phyloP scores from a whole-genome alignment of 1,140 invertebrate genomes.

The Drosophila varians region DNA sequence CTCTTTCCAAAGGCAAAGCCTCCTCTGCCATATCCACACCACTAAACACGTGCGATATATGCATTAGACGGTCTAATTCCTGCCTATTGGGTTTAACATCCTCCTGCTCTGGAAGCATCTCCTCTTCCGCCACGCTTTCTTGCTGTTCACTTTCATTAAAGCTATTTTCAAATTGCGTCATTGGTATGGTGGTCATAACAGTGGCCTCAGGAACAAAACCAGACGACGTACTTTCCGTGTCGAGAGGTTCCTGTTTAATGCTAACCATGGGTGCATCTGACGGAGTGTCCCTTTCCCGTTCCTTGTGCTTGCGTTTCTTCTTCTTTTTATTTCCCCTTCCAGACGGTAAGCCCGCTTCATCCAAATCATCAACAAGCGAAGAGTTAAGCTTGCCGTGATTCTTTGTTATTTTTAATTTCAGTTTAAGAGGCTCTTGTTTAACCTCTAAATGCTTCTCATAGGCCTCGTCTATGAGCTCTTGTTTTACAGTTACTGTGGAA shows the following conservation, averaged over 20 bases:
- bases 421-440: conserved; percentile 65
- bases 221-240: conserved; percentile 10
- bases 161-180: conserved; percentile 58
- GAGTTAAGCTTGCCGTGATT: conserved; percentile 79
- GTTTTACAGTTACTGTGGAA: conserved; percentile 36
- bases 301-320: conserved; percentile 73
- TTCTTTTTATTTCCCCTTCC: conserved; percentile 70
- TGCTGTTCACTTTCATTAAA: conserved; percentile 9
- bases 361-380: conserved; percentile 66
- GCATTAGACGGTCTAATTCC: conserved; percentile 70
- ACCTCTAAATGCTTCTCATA: conserved; percentile 24
- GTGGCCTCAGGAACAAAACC: conserved; percentile 41
- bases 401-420: conserved; percentile 79
- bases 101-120: conserved; percentile 3
- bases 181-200: conserved; percentile 77
- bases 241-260: conserved; percentile 67
- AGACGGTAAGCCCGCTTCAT: conserved; percentile 29
- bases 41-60: conserved; percentile 68
- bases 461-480: conserved; percentile 42
- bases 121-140: neutral
- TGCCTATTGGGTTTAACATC: conserved; percentile 74
- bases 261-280: neutral
- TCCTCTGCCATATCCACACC: conserved; percentile 70
- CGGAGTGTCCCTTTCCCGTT: conserved; percentile 43
- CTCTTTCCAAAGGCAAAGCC: conserved; percentile 34